Evolutionary conservation across 2,113 vertebrate genomes (phyloP).

Genomic region (Dolichallabes microphthalmus): DNA sequence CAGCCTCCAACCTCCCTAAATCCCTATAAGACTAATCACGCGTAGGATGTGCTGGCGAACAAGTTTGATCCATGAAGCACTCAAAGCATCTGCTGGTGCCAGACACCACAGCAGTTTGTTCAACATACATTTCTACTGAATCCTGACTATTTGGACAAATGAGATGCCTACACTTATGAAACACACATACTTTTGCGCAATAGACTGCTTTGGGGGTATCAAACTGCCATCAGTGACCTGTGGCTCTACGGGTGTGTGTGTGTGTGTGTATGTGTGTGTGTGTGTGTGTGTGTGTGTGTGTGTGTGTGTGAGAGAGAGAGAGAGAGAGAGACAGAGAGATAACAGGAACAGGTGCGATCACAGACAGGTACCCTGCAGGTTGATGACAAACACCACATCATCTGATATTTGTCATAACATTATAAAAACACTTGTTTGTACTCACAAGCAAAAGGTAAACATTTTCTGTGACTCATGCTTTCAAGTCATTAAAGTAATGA

Average conservation of each 20-base stretch:
- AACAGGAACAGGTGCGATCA: slow-evolving; percentile 12
- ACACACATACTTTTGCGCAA: not conserved
- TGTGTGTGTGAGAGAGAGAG: not conserved
- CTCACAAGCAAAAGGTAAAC: not conserved
- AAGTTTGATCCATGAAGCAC: too few relatives aligned
- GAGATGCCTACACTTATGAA: not conserved
- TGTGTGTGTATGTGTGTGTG: not conserved
- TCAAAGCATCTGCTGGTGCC: too few relatives aligned
- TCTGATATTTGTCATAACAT: not conserved
- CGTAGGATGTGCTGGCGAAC: too few relatives aligned
- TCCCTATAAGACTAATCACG: too few relatives aligned
- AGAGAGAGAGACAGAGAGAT: not conserved
- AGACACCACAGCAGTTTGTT: too few relatives aligned
- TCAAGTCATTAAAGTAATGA: not conserved
- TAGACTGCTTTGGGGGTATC: not conserved
- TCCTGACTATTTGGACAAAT: not conserved
- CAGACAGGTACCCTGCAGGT: slow-evolving; percentile 7
- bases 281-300: not conserved
- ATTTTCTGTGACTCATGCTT: not conserved
- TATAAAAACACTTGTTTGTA: not conserved
- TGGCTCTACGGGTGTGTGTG: not conserved
- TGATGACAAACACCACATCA: slow-evolving; percentile 17
- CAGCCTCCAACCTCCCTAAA: too few relatives aligned
- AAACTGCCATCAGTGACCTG: not conserved
- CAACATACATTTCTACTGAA: too few relatives aligned